phyloP scores from a whole-genome alignment of 2,113 vertebrate species.

The Periophthalmodon schlosseri region DNA sequence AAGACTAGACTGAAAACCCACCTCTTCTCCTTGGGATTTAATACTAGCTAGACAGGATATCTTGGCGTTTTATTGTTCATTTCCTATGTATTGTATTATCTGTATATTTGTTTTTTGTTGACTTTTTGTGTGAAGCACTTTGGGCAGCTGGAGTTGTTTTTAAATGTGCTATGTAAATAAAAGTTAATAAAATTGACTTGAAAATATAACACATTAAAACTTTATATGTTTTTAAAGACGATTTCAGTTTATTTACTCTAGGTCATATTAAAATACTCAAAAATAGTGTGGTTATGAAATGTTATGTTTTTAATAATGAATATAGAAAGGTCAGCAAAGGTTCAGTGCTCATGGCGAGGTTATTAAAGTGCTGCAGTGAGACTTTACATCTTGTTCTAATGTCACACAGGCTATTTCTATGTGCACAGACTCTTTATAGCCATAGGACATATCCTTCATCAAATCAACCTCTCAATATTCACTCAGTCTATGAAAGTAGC shows the following conservation, averaged over 20 bases:
- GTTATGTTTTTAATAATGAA: slow-evolving; percentile 4
- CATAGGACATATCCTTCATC: not conserved
- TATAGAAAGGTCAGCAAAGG: slow-evolving; percentile 22
- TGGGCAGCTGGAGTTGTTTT: no score
- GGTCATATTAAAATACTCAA: not conserved
- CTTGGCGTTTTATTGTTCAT: no score
- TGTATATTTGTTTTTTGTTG: no score
- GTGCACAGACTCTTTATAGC: not conserved
- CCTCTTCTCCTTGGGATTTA: no score
- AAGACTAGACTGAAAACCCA: no score
- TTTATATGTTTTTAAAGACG: not conserved
- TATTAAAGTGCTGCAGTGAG: not conserved
- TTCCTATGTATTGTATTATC: no score
- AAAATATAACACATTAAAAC: not conserved
- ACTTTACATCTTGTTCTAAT: not conserved
- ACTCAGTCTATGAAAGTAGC: not conserved
- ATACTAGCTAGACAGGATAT: no score
- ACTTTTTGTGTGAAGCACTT: no score
- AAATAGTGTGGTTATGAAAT: slow-evolving; percentile 5
- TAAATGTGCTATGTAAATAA: no score
- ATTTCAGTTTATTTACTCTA: not conserved
- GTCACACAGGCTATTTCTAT: not conserved
- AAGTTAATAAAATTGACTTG: no score
- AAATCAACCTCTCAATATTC: not conserved
- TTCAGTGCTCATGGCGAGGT: slow-evolving; percentile 3